These are phyloP conservation scores for Tragelaphus strepsiceros DNA, from an alignment of 2,113 vertebrate species.

Conservation along the genomic window DNA sequence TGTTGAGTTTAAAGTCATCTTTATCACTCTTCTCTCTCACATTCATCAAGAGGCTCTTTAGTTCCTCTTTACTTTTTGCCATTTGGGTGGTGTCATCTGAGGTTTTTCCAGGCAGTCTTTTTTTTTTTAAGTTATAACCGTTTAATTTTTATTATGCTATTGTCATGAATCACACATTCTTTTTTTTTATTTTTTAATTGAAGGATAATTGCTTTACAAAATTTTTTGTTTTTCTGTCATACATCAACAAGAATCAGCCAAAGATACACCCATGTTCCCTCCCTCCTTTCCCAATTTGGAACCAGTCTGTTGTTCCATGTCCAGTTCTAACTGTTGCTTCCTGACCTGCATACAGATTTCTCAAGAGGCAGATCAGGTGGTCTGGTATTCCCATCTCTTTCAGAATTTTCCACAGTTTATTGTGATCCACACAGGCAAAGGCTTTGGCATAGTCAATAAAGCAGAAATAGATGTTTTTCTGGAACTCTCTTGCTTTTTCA, in stretches of 20 bases:
- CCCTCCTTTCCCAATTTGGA: background rate
- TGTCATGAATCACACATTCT: background rate
- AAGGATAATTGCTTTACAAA: background rate
- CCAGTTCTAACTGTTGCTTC: too few relatives aligned
- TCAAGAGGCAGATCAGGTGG: too few relatives aligned
- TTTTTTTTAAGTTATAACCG: background rate
- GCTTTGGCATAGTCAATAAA: background rate
- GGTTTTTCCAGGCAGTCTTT: background rate
- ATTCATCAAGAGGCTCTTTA: background rate
- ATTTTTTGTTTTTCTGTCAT: background rate
- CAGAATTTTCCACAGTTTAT: background rate
- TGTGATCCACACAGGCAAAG: background rate
- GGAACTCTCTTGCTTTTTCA: accelerated
- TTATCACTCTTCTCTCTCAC: background rate
- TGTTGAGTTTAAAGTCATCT: background rate
- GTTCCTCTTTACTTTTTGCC: background rate
- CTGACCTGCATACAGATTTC: too few relatives aligned
- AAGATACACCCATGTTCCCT: background rate
- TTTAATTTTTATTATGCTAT: background rate
- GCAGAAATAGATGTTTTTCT: background rate
- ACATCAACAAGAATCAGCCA: background rate
- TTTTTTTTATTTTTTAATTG: background rate
- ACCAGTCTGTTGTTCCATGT: too few relatives aligned
- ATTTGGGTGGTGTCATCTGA: background rate
- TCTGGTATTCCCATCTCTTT: too few relatives aligned